Evolutionary conservation across 2,113 vertebrate genomes (phyloP).

Genomic region (Crotalus helleri): DNA sequence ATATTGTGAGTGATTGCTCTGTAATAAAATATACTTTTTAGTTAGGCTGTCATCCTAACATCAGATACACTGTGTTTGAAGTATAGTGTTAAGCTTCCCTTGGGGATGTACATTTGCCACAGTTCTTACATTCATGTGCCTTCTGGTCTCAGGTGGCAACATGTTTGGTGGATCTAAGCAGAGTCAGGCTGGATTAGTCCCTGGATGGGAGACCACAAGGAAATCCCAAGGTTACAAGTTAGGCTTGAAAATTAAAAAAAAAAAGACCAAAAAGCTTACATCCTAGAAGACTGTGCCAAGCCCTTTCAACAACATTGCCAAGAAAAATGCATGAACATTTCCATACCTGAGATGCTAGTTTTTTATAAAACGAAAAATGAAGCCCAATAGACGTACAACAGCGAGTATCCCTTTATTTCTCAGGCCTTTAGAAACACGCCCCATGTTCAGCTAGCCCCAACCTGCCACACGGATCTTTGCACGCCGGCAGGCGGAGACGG

Average conservation of each 20-base stretch:
- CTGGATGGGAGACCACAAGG: not conserved
- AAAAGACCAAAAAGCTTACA: not conserved
- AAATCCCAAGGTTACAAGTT: not conserved
- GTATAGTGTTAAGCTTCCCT: not conserved
- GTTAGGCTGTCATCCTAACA: not conserved
- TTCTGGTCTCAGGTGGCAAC: not conserved
- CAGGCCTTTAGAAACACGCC: not conserved
- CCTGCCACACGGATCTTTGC: not conserved
- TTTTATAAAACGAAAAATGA: not conserved
- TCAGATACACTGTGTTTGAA: not conserved
- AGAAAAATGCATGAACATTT: not conserved
- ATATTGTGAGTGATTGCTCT: not conserved
- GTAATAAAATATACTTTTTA: not conserved
- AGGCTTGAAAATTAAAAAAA: not conserved
- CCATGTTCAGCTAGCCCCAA: not conserved
- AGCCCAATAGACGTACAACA: not conserved
- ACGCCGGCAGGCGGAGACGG: accelerated
- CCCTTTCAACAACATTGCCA: not conserved
- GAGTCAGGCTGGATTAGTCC: not conserved
- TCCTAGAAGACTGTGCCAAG: not conserved
- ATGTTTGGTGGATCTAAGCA: not conserved
- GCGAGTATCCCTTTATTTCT: not conserved
- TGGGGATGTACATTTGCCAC: not conserved
- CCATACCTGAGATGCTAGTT: not conserved
- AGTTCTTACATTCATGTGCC: not conserved